Conservation (phyloP, 2,888 invertebrate species). For the Coelogynopora nodosa region DNA sequence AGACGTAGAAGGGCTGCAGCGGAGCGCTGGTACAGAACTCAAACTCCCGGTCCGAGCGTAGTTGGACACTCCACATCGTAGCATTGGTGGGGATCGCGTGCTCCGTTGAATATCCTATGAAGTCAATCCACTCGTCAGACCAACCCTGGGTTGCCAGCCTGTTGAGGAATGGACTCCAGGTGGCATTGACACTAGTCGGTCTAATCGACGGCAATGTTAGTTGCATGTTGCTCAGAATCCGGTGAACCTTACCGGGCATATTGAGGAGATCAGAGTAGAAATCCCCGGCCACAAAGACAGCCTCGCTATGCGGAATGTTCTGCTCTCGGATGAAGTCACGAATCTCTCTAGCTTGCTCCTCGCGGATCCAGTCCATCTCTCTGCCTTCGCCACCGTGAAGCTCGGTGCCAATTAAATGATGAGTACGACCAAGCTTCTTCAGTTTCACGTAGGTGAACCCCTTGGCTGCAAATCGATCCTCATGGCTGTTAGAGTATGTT, state of each 20-base stretch:
- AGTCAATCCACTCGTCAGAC: not conserved
- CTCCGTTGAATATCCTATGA: not conserved
- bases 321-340: not conserved
- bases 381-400: constrained; percentile 39
- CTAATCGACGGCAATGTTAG: not conserved
- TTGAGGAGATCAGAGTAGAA: not conserved
- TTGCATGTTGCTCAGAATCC: not conserved
- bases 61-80: not conserved
- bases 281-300: not conserved
- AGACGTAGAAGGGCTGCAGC: constrained; percentile 3
- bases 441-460: constrained; percentile 43
- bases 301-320: not conserved
- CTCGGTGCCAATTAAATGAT: constrained; percentile 44
- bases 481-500: not conserved
- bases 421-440: constrained; percentile 29
- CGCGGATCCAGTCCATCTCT: not conserved
- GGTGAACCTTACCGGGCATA: not conserved
- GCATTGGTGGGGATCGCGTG: not conserved
- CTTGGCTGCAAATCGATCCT: constrained; percentile 41
- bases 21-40: constrained; percentile 10
- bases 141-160: not conserved
- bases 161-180: not conserved
- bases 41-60: not conserved
- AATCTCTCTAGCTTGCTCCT: not conserved
- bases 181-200: not conserved